phyloP scores from a whole-genome alignment of 2,797 vertebrate genomes.

The Avahi laniger region DNA sequence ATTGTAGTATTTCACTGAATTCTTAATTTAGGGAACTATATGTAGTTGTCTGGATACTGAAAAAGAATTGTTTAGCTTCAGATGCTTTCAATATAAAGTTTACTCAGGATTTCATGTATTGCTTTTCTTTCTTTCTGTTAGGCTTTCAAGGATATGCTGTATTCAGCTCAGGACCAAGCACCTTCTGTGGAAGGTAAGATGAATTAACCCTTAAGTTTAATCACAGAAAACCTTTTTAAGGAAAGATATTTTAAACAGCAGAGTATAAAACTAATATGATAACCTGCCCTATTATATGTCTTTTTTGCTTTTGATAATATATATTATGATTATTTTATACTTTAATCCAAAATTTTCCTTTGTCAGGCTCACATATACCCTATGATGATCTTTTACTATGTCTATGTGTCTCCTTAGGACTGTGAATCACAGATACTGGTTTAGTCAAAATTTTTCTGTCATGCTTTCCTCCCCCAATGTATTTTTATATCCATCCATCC shows the following conservation, averaged over 20 bases:
- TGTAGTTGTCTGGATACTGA: conserved; percentile 53
- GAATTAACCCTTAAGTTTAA: conserved; percentile 31
- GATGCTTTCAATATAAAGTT: neutral
- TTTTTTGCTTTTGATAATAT: conserved; percentile 45
- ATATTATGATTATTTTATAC: conserved; percentile 17
- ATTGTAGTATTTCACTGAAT: conserved; percentile 49
- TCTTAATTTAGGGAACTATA: neutral
- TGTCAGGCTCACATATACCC: neutral
- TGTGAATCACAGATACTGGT: conserved; percentile 24
- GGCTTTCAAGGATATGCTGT: conserved; percentile 99
- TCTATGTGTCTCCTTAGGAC: neutral
- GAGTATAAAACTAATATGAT: neutral
- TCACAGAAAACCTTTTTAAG: conserved; percentile 74
- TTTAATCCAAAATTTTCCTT: conserved; percentile 1
- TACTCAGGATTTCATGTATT: conserved; percentile 40
- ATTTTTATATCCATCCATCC: neutral
- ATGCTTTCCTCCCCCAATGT: neutral
- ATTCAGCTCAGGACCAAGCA: conserved; percentile 99
- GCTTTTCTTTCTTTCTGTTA: conserved; percentile 81
- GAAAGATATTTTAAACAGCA: conserved; percentile 69
- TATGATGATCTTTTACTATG: neutral
- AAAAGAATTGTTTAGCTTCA: conserved; percentile 70
- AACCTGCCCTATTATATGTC: neutral
- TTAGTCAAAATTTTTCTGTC: conserved; percentile 29
- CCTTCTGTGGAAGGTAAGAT: conserved; percentile 97